Evolutionary conservation across 2,113 vertebrate species (phyloP).

Genomic region (Callorhinus ursinus): DNA sequence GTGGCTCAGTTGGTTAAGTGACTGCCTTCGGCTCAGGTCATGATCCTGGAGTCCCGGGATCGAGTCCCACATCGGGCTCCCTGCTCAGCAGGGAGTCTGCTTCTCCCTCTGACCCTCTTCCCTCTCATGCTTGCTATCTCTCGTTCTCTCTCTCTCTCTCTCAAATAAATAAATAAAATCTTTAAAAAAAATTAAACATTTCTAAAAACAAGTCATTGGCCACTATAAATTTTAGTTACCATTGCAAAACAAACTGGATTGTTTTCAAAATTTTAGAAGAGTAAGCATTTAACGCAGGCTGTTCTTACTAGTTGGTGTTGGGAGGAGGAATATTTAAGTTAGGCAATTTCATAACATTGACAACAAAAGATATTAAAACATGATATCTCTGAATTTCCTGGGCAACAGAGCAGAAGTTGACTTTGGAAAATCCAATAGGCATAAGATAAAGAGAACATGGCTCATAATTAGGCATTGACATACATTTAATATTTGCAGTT

Average conservation of each 20-base stretch:
- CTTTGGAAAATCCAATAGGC: not conserved
- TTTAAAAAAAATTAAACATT: not conserved
- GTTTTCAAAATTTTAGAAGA: not conserved
- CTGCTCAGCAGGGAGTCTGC: too few species aligned
- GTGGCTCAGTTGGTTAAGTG: too few species aligned
- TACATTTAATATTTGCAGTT: not conserved
- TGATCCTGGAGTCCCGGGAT: too few species aligned
- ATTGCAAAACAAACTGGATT: conserved; percentile 9
- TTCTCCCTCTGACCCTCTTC: too few species aligned
- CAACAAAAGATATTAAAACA: not conserved
- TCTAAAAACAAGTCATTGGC: not conserved
- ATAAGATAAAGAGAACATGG: not conserved
- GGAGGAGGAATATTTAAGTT: not conserved
- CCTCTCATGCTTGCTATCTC: too few species aligned
- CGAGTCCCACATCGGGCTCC: too few species aligned
- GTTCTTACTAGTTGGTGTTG: not conserved
- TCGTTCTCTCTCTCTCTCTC: too few species aligned
- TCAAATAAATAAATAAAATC: too few species aligned
- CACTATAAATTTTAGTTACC: not conserved
- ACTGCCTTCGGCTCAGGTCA: too few species aligned
- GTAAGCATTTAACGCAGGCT: not conserved
- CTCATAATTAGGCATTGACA: not conserved
- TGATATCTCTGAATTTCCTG: not conserved
- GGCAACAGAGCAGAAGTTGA: not conserved
- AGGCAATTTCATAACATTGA: not conserved